Conservation (phyloP, 2,888 invertebrate species). For the Andrena bicolor region DNA sequence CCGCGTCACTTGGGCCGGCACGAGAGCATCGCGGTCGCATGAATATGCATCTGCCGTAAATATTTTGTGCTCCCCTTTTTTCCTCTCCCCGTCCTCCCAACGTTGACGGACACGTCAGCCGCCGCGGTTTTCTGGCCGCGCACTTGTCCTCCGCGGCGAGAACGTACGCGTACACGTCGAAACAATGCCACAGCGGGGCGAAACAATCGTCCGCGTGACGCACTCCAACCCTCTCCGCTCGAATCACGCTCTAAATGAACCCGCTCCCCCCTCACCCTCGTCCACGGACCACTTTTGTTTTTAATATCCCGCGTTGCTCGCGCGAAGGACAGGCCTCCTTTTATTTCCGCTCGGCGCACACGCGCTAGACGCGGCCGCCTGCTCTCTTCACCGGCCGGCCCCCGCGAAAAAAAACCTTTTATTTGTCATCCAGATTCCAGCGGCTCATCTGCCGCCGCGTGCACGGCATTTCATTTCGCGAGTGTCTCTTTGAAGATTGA, state of each 20-base stretch:
- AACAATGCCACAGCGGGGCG: conserved; percentile 63
- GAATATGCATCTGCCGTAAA: conserved; percentile 79
- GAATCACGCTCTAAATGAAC: conserved; percentile 67
- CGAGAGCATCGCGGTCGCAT: conserved; percentile 68
- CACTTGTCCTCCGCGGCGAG: conserved; percentile 38
- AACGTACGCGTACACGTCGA: conserved; percentile 45
- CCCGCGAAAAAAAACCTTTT: conserved; percentile 14
- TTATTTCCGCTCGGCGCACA: conserved; percentile 29
- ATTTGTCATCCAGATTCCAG: conserved; percentile 33
- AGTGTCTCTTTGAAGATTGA: conserved; percentile 2
- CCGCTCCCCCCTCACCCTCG: not conserved
- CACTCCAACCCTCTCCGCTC: conserved; percentile 57
- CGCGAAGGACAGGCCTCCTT: conserved; percentile 50
- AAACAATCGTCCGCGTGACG: conserved; percentile 53
- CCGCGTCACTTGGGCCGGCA: conserved; percentile 70
- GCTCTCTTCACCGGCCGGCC: not conserved
- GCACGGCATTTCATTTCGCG: conserved; percentile 39
- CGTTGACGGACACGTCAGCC: conserved; percentile 50
- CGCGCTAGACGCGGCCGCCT: conserved; percentile 26
- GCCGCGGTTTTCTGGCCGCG: conserved; percentile 46
- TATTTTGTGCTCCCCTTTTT: conserved; percentile 65
- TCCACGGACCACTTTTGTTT: conserved; percentile 60
- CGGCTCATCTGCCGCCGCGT: conserved; percentile 24
- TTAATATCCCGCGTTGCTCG: conserved; percentile 62
- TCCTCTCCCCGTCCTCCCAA: not conserved